Conservation (phyloP, 2,888 invertebrate species). For the Caenorhabditis panamensis region DNA sequence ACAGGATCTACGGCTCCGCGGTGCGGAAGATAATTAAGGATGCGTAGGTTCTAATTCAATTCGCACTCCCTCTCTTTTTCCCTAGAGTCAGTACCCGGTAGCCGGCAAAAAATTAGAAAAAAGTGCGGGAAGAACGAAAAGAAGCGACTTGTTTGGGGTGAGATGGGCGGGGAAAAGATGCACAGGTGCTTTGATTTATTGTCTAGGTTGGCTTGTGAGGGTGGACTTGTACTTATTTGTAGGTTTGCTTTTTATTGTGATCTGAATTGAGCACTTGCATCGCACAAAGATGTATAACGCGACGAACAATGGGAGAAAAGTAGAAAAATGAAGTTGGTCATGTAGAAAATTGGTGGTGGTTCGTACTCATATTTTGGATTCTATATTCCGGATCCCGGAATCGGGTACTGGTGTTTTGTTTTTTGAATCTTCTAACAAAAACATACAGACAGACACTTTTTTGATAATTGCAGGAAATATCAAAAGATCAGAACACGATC, state of each 20-base stretch:
- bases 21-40: conserved; percentile 50
- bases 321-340: conserved; percentile 48
- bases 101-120: too few relatives aligned
- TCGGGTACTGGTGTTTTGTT: background rate
- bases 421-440: conserved; percentile 5
- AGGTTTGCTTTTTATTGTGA: conserved; percentile 13
- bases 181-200: conserved; percentile 20
- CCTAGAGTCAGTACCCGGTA: conserved; percentile 29
- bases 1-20: conserved; percentile 43
- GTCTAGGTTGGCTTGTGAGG: background rate
- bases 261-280: conserved; percentile 10
- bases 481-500: conserved; percentile 10
- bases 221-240: background rate
- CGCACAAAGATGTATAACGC: conserved; percentile 28
- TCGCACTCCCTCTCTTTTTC: conserved; percentile 44
- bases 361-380: conserved; percentile 19
- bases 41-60: conserved; percentile 61
- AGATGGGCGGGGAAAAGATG: background rate
- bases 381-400: conserved; percentile 12
- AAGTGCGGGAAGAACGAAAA: conserved; percentile 9
- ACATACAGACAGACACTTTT: too few relatives aligned
- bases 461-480: background rate
- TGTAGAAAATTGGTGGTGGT: conserved; percentile 54
- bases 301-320: conserved; percentile 39
- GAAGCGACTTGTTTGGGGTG: background rate